phyloP scores from a whole-genome alignment of 92 coral and sea anemone genomes.

The Porites cylindrica region DNA sequence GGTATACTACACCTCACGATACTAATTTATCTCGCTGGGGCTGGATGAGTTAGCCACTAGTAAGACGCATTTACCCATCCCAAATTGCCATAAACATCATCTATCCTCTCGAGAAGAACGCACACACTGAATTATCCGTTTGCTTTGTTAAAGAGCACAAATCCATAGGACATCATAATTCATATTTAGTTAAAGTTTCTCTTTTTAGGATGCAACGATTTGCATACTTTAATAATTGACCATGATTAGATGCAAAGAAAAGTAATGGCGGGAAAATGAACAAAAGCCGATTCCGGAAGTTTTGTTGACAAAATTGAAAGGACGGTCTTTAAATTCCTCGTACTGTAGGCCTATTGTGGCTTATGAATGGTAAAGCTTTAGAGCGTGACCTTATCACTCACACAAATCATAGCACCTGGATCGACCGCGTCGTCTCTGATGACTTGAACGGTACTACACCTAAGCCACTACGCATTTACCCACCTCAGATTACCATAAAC shows the following conservation, averaged over 20 bases:
- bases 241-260: too few relatives aligned
- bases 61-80: background rate
- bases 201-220: too few relatives aligned
- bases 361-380: background rate
- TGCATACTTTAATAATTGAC: too few relatives aligned
- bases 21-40: background rate
- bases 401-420: background rate
- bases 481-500: too few relatives aligned
- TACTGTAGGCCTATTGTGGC: background rate
- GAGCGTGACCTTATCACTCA: conserved; percentile 21
- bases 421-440: background rate
- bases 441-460: background rate
- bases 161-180: background rate
- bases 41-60: background rate
- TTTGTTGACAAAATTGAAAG: background rate
- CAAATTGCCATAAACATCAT: conserved; percentile 33
- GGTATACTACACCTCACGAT: background rate
- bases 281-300: conserved; percentile 44
- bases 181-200: too few relatives aligned
- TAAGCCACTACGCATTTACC: background rate
- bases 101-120: background rate
- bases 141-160: background rate
- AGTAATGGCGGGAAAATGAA: conserved; percentile 36
- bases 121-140: background rate
- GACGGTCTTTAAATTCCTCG: background rate